phyloP scores from a whole-genome alignment of 1,140 invertebrate genomes.

The Drosophila kurseongensis region DNA sequence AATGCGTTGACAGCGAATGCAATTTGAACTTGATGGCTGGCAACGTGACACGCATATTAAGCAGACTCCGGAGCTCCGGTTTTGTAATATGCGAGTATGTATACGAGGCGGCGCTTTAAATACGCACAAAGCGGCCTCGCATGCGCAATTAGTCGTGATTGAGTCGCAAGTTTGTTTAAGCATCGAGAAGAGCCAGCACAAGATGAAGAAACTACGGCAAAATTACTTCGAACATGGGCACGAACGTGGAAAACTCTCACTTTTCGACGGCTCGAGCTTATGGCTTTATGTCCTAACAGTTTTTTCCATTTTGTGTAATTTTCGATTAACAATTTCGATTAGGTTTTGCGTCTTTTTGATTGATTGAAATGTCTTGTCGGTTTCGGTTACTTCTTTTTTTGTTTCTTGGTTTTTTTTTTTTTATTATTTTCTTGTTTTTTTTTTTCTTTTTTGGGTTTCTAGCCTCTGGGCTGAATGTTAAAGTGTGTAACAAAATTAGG shows the following conservation, averaged over 20 bases:
- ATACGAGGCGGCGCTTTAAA: conserved; percentile 72
- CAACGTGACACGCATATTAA: conserved; percentile 84
- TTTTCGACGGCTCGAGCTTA: conserved; percentile 52
- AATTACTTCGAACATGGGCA: conserved; percentile 37
- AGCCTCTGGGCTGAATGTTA: conserved; percentile 29
- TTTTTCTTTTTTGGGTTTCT: conserved; percentile 23
- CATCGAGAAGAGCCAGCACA: conserved; percentile 45
- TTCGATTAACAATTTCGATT: conserved; percentile 65
- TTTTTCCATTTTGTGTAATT: conserved; percentile 44
- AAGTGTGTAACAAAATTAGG: conserved; percentile 56
- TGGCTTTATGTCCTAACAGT: conserved; percentile 50
- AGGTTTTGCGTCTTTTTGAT: conserved; percentile 65
- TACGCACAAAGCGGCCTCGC: conserved; percentile 75
- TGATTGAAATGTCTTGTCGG: conserved; percentile 55
- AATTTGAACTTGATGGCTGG: conserved; percentile 83
- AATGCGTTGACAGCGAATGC: conserved; percentile 83
- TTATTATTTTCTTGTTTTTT: conserved; percentile 7
- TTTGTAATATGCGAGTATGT: conserved; percentile 62
- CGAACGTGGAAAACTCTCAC: conserved; percentile 76
- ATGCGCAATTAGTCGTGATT: conserved; percentile 83
- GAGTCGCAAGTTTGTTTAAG: conserved; percentile 79
- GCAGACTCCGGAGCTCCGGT: conserved; percentile 61
- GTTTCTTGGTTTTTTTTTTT: not conserved
- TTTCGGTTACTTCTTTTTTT: conserved; percentile 18
- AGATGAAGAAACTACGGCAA: conserved; percentile 52